Base-by-base conservation (phyloP, 2,888 invertebrate genomes). In the Chironomus tentans region DNA sequence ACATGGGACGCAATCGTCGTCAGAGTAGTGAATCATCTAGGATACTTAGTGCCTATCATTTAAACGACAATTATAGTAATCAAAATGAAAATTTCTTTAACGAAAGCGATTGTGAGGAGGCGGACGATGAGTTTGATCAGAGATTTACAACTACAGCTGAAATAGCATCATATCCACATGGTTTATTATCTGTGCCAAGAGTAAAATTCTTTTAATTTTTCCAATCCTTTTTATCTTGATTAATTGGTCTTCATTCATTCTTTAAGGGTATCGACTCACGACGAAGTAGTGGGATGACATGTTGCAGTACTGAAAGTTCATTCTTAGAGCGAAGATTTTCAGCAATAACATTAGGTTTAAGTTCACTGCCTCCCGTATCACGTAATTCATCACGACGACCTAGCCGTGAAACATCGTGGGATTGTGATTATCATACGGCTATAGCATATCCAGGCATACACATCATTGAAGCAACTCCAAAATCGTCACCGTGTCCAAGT, bases 241-340 rank as follows among this genome's bases (percentile, higher is more conserved):
- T 28, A 4, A 28, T 5, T 28, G 1, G 5, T 5, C n/a, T n/a
- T n/a, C n/a, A 4, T 15, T 13, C n/a, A 74, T 76, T 61, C 61
- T 77, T 77, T 12, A 77, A 84, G 84, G 82, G 82, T 12, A 24
- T 38, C 72, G 84, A 85, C 76, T 84, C 87, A 10, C 83, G 93
- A 65, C 87, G 93, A 69, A 87, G 91, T 79, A 93, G 93, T 81
- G 93, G 92, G 78, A 91, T 92, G 80, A 93, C 93, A 46, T 93
- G 92, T 83, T 93, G 93, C 79, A 93, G 93, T 81, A 92, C 92
- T 50, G 93, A 91, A 77, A 92, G 92, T 82, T 92, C 92, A 77
- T 93, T 93, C 81, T 85, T 93, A 81, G 93, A 93, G 82, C 87
- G 93, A 72, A 88, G 93, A 72, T 92, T 91, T 78, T 93, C 93